Conservation (phyloP, 1,140 invertebrate genomes). For the Apis laboriosa region DNA sequence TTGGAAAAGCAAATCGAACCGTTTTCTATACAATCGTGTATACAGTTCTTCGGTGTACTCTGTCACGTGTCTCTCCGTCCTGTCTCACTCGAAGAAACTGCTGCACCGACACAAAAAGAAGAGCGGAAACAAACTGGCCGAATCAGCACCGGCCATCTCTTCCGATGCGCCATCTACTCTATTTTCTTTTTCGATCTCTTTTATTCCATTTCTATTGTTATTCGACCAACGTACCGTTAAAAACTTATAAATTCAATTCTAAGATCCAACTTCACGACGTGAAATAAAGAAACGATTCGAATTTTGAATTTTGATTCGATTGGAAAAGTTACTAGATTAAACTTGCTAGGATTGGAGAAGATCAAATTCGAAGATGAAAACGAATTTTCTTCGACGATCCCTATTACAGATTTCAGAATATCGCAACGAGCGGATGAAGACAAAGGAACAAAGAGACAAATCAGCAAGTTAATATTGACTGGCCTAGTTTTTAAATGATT, state of each 20-base stretch:
- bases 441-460: slow-evolving; percentile 34
- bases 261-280: too few species aligned
- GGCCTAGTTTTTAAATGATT: slow-evolving; percentile 40
- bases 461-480: slow-evolving; percentile 43
- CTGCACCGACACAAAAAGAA: not conserved
- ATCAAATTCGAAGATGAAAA: not conserved
- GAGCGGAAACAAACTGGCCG: not conserved
- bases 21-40: not conserved
- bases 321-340: too few species aligned
- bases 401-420: not conserved
- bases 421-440: not conserved
- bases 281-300: too few species aligned
- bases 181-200: not conserved
- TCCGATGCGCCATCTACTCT: not conserved
- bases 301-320: too few species aligned
- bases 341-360: not conserved
- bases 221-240: not conserved
- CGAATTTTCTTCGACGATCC: not conserved
- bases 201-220: not conserved
- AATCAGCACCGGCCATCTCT: not conserved
- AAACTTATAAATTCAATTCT: not conserved
- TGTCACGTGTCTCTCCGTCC: not conserved
- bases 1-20: slow-evolving; percentile 7
- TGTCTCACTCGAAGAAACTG: not conserved
- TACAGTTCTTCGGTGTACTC: not conserved